These are phyloP conservation scores for Lasioglossum lativentre DNA, from an alignment of 2,888 invertebrate species.

Conservation along the genomic window DNA sequence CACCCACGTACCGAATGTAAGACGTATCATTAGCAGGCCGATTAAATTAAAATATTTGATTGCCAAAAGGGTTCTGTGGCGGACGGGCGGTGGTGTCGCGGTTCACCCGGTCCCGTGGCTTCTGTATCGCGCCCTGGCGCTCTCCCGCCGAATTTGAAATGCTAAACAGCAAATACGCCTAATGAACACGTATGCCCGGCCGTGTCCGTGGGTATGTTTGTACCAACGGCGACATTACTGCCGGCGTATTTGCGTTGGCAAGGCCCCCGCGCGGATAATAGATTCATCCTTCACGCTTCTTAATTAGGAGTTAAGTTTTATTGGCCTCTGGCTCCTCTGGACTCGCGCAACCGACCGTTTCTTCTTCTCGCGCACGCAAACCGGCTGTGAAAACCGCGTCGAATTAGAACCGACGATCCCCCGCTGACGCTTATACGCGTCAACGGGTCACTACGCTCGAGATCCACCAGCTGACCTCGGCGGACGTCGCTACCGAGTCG, in stretches of 20 bases:
- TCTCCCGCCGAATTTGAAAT: constrained; percentile 83
- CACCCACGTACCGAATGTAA: constrained; percentile 67
- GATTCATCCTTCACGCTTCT: constrained; percentile 84
- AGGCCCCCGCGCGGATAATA: constrained; percentile 79
- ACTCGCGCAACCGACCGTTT: constrained; percentile 45
- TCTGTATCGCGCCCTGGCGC: constrained; percentile 67
- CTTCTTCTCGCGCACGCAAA: constrained; percentile 54
- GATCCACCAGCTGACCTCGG: neutral
- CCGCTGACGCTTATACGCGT: constrained; percentile 34
- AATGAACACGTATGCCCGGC: constrained; percentile 84
- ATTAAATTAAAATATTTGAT: constrained; percentile 85
- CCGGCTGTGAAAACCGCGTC: neutral
- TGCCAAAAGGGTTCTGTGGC: constrained; percentile 75
- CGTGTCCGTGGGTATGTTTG: constrained; percentile 81
- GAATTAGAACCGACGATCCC: constrained; percentile 37
- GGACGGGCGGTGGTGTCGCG: constrained; percentile 40
- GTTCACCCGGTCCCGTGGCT: constrained; percentile 45
- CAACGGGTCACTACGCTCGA: constrained; percentile 12
- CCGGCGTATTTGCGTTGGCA: constrained; percentile 78
- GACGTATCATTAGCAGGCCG: constrained; percentile 80
- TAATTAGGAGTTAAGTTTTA: constrained; percentile 84
- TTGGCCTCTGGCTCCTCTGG: constrained; percentile 80
- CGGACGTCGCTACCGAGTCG: neutral
- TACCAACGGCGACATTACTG: constrained; percentile 81
- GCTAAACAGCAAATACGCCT: constrained; percentile 85